Conservation (phyloP, 2,888 invertebrate species). For the Limnephilus auricula region DNA sequence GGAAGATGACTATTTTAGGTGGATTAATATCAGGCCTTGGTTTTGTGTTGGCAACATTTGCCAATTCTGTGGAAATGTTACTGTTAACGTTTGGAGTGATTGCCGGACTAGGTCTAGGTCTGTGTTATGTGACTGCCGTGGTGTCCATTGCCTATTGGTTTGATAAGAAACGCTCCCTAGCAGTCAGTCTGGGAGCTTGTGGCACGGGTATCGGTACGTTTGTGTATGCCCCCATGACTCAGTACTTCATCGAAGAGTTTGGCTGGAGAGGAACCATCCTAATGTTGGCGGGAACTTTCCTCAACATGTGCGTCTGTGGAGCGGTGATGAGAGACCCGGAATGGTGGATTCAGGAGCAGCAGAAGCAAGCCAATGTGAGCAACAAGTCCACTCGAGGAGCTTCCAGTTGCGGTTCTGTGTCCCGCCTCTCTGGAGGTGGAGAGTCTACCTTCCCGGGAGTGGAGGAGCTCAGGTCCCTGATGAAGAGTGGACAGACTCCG, state of each 20-base stretch:
- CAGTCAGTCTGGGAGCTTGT: constrained; percentile 91
- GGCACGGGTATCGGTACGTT: constrained; percentile 95
- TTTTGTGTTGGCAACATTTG: constrained; percentile 85
- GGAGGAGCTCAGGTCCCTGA: constrained; percentile 82
- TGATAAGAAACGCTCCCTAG: constrained; percentile 90
- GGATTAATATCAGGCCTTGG: constrained; percentile 86
- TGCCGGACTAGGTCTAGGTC: constrained; percentile 89
- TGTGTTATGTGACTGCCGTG: constrained; percentile 93
- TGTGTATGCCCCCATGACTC: constrained; percentile 90
- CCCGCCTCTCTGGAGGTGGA: constrained; percentile 76
- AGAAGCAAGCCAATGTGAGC: constrained; percentile 74
- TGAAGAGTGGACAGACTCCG: constrained; percentile 84
- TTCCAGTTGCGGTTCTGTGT: constrained; percentile 76
- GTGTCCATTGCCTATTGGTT: constrained; percentile 96
- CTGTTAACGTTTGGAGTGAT: constrained; percentile 92
- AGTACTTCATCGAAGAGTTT: constrained; percentile 85
- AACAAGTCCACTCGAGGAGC: constrained; percentile 77
- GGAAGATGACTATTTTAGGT: constrained; percentile 85
- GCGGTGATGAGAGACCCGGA: constrained; percentile 92
- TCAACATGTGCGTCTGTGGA: constrained; percentile 92
- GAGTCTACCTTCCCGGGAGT: constrained; percentile 80
- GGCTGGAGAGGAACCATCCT: constrained; percentile 92
- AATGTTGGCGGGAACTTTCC: constrained; percentile 88
- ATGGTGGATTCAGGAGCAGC: constrained; percentile 85
- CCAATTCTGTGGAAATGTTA: constrained; percentile 86